Percentiles rank a stretch among this genome's conserved stretches.
Evolutionary conservation across 2,888 invertebrate species (phyloP).

Genomic region (Panopea generosa): DNA sequence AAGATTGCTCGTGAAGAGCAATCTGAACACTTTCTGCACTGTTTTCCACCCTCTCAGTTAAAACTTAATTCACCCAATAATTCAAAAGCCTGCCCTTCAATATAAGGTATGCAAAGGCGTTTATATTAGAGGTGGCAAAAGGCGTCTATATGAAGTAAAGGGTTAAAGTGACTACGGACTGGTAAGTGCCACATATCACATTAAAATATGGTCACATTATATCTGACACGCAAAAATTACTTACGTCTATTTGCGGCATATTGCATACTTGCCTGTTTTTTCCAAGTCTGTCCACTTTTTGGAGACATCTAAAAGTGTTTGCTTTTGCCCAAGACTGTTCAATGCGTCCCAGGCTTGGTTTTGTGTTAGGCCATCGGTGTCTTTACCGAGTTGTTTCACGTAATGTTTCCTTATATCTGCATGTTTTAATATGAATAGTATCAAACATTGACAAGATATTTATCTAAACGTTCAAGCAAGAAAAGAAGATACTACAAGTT

Average conservation of each 20-base stretch:
- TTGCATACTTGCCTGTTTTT: conserved; percentile 34
- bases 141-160: too few species aligned
- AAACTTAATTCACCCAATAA: too few species aligned
- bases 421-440: background rate
- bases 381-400: conserved; percentile 2
- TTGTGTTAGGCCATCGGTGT: conserved; percentile 23
- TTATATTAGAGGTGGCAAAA: too few species aligned
- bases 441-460: background rate
- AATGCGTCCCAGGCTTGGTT: conserved; percentile 35
- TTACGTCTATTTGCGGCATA: too few species aligned
- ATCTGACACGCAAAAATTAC: background rate
- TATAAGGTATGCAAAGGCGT: background rate
- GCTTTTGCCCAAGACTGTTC: conserved; percentile 29
- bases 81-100: background rate
- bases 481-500: background rate
- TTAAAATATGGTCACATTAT: background rate
- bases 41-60: too few species aligned
- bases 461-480: background rate
- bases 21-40: too few species aligned
- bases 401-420: conserved; percentile 33
- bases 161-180: too few species aligned
- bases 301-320: conserved; percentile 31
- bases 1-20: too few species aligned
- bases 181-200: too few species aligned
- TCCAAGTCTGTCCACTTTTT: conserved; percentile 45